Evolutionary conservation across 1,140 invertebrate species (phyloP).

Genomic region (Calephelis virginiensis): DNA sequence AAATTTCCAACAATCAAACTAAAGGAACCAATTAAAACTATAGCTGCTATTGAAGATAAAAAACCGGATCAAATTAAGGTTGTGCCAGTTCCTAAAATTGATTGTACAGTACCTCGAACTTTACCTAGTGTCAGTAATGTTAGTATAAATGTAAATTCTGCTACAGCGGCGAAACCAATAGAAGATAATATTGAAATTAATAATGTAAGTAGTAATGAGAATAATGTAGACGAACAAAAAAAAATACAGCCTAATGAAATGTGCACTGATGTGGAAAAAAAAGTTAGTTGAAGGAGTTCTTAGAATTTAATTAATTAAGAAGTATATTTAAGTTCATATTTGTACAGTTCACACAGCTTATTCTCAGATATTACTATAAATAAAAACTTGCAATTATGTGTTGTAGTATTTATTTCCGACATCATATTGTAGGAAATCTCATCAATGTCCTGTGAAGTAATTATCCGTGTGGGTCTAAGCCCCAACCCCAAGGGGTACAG

Average conservation of each 20-base stretch:
- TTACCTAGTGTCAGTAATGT: constrained; percentile 21
- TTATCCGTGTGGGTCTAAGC: too few species aligned
- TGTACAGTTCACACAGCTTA: constrained; percentile 34
- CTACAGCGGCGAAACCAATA: constrained; percentile 7
- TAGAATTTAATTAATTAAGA: constrained; percentile 26
- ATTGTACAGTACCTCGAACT: constrained; percentile 36
- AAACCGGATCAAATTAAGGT: constrained; percentile 57
- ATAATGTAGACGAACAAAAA: constrained; percentile 19
- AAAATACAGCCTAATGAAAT: constrained; percentile 1
- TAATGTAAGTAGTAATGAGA: constrained; percentile 11
- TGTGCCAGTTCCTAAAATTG: constrained; percentile 62
- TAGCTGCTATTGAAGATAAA: constrained; percentile 46
- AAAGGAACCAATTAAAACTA: constrained; percentile 51
- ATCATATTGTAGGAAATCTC: neutral
- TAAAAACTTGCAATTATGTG: constrained; percentile 19
- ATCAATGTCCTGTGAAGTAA: too few species aligned
- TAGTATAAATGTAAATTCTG: constrained; percentile 22
- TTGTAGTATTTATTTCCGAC: neutral
- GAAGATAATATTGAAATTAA: constrained; percentile 16
- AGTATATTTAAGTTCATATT: constrained; percentile 28
- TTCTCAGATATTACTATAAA: constrained; percentile 12
- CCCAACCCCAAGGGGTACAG: too few species aligned
- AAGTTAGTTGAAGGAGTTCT: neutral
- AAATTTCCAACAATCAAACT: constrained; percentile 72
- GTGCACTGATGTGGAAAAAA: neutral